Conservation (phyloP, 2,888 invertebrate species). For the Leptopilina myrica region DNA sequence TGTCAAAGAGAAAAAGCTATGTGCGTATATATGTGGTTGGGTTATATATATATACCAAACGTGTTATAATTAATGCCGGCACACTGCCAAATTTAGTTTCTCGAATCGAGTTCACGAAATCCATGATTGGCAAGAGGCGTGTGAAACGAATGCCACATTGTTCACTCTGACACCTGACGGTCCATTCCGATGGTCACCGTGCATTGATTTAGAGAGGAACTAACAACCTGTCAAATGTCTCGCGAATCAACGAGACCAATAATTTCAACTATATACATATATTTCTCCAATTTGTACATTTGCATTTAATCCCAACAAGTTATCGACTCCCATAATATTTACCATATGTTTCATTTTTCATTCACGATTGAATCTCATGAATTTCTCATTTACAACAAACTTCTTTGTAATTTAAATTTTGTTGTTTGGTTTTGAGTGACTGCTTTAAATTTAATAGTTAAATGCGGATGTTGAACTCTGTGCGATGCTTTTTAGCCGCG, state of each 20-base stretch:
- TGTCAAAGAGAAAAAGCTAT: conserved; percentile 20
- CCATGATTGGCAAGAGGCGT: conserved; percentile 39
- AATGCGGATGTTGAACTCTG: too few species aligned
- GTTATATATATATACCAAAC: conserved; percentile 42
- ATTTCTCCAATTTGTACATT: conserved; percentile 5
- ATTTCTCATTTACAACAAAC: neutral
- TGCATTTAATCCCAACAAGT: conserved; percentile 3
- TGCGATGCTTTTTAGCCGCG: too few species aligned
- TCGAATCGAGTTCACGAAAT: conserved; percentile 48
- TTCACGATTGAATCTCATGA: neutral
- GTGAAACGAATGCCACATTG: conserved; percentile 40
- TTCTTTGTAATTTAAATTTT: too few species aligned
- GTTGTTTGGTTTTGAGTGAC: too few species aligned
- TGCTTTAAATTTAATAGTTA: too few species aligned
- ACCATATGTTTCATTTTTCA: conserved; percentile 2
- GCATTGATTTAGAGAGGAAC: conserved; percentile 51
- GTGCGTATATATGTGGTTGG: conserved; percentile 36
- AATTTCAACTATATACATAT: conserved; percentile 27
- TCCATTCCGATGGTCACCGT: conserved; percentile 47
- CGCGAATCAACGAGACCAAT: conserved; percentile 44
- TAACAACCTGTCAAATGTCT: conserved; percentile 68
- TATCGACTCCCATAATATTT: neutral
- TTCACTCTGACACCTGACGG: conserved; percentile 50
- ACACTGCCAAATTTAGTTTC: conserved; percentile 56
- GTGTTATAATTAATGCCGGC: conserved; percentile 64